These are phyloP conservation scores for Eugnorisma glareosa DNA, from an alignment of 2,888 invertebrate genomes.

Conservation along the genomic window DNA sequence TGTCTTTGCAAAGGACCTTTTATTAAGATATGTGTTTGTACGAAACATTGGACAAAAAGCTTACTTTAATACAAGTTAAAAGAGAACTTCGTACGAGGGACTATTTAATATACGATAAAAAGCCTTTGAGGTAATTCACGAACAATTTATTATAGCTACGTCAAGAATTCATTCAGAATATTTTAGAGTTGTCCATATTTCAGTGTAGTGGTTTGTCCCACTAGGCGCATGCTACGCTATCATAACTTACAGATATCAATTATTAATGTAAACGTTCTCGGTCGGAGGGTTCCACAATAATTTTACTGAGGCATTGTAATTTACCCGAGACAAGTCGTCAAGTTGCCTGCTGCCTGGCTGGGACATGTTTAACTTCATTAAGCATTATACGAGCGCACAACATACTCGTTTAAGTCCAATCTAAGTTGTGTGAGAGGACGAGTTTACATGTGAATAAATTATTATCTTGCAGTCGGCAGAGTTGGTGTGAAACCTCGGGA, in stretches of 20 bases:
- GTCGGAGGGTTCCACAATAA: constrained; percentile 66
- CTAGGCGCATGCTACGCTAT: constrained; percentile 62
- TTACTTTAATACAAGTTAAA: constrained; percentile 56
- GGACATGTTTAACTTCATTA: constrained; percentile 90
- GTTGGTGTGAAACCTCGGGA: constrained; percentile 72
- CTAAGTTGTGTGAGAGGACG: constrained; percentile 87
- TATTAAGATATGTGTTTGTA: constrained; percentile 63
- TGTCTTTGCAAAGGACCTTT: constrained; percentile 60
- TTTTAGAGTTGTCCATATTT: constrained; percentile 43
- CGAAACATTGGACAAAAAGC: constrained; percentile 61
- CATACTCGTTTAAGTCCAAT: constrained; percentile 90
- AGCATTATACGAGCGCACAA: constrained; percentile 87
- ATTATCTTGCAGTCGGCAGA: constrained; percentile 85
- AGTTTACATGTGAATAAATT: constrained; percentile 90
- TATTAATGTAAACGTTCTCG: constrained; percentile 60
- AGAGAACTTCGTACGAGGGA: constrained; percentile 45
- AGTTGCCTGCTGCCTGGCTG: constrained; percentile 82
- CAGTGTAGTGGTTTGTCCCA: constrained; percentile 44
- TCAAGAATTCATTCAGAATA: constrained; percentile 47
- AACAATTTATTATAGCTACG: constrained; percentile 49
- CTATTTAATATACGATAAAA: constrained; percentile 58
- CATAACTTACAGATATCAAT: constrained; percentile 67
- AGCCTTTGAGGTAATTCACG: constrained; percentile 48
- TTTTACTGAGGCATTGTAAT: constrained; percentile 76
- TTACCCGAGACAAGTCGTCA: constrained; percentile 75